Evolutionary conservation across 92 coral and sea anemone genomes (phyloP), one percentile per base, ranked within the genome.

Genomic region (Siderastrea siderea): DNA sequence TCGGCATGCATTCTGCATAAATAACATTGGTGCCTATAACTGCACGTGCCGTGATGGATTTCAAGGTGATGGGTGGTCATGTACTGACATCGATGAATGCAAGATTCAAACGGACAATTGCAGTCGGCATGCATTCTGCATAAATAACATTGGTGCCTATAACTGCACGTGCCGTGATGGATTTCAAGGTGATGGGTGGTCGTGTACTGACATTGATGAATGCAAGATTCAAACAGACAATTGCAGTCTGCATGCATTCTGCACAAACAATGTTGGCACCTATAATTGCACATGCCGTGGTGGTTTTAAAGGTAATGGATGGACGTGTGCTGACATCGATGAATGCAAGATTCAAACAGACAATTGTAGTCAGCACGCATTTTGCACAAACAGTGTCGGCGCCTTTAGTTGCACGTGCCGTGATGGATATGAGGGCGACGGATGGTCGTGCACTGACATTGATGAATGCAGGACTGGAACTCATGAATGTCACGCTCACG

Each of bases 161-260:
- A 4, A 17, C 16, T 79, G 83, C 14, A 64, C 17, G 0, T 79
- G 83, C 6, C 83, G 8, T 1, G 44, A 10, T 10, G 83, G 83
- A 47, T 81, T 81, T 46, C 3, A 81, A 69, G 85, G 85, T 51
- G 16, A 68, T 48, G 85, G 85, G 11, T 13, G 38, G 59, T 7
- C 26, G 2, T 81, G 85, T 16, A 9, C n/a, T 6, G 85, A 81
- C 26, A 53, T 81, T 3, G 66, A 81, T 38, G 85, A 81, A 45
- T 81, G 85, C 15, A 68, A 51, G 17, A 1, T 2, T 0, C 8
- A n/a, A 15, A 48, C 17, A 6, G 50, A 64, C 62, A 79, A 64
- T 8, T 79, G 84, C 74, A 79, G 74, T 51, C 26, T 0, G 43
- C 15, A 80, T 66, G 84, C 84, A 3, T 11, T 7, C 15, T 80